Evolutionary conservation across 1,140 invertebrate genomes (phyloP).

Genomic region (Solenopsis fugax): DNA sequence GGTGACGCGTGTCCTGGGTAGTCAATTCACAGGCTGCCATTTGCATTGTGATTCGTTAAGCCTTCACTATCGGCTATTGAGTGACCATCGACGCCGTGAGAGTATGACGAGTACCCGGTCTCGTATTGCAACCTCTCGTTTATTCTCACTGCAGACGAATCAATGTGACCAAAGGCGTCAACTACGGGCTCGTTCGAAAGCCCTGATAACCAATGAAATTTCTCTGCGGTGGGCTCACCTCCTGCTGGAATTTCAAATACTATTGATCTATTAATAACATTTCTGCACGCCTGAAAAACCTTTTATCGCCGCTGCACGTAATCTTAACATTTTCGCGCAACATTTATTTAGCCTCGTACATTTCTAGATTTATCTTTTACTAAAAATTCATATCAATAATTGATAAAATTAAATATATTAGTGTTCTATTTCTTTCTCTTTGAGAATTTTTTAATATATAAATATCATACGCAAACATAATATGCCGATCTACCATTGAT

Average conservation of each 20-base stretch:
- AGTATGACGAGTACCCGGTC: constrained; percentile 70
- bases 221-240: constrained; percentile 58
- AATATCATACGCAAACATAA: not conserved
- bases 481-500: not conserved
- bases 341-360: not conserved
- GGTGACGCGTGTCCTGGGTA: constrained; percentile 74
- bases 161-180: constrained; percentile 65
- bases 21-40: constrained; percentile 71
- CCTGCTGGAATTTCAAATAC: constrained; percentile 53
- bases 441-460: not conserved
- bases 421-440: not conserved
- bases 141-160: constrained; percentile 65
- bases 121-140: constrained; percentile 54
- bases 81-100: constrained; percentile 73
- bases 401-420: not conserved
- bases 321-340: not conserved
- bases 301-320: not conserved
- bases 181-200: constrained; percentile 60
- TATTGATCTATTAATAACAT: constrained; percentile 53
- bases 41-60: constrained; percentile 76
- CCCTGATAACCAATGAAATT: constrained; percentile 58
- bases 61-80: constrained; percentile 67
- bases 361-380: not conserved
- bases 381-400: constrained; percentile 8
- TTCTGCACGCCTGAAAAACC: constrained; percentile 6